Base-by-base conservation (phyloP, 2,888 invertebrate species). In the Parasteatoda lunata region DNA sequence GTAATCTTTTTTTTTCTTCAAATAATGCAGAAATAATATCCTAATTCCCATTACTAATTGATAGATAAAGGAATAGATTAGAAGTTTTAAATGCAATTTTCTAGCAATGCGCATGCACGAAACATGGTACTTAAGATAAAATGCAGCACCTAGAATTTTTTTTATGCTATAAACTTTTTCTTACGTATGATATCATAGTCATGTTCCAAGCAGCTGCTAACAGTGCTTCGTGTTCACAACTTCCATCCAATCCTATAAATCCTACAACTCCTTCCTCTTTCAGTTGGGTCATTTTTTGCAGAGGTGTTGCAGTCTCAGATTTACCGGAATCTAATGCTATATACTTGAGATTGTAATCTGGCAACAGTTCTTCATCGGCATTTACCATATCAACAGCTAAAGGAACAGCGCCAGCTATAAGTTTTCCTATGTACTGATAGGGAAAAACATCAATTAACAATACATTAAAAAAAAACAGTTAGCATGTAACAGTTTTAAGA, bases 251-350 rank as follows among this genome's bases (percentile, higher is more conserved):
- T 4, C 93, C 93, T 68, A 93, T 91, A 90, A 92, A 92, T 0
- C 91, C 92, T 5, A 91, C 89, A 4, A 92, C 92, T 3, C 96
- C 96, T 47, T 91, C 84, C 51, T 90, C 90, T 91, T 91, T 92
- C 89, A 91, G 91, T 54, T 91, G 89, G 3, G 92, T 92, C 90
- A 92, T 91, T 48, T 90, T 88, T n/a, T 84, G 78, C 47, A 90
- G 90, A 15, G 90, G 89, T 15, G 69, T 45, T 6, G 88, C 75
- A 8, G 85, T 88, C 68, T 89, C 89, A 0, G 89, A 82, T 4
- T 85, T 83, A 9, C 90, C 90, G 7, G 89, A 81, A 30, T 90
- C 90, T 11, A 80, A 89, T 0, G 89, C 81, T 4, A 88, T 76
- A 85, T 89, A 90, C 3, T 92, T 90, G 7, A 91, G 77, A 15